phyloP scores from a whole-genome alignment of 2,888 invertebrate genomes.

The Ypsolopha sequella region DNA sequence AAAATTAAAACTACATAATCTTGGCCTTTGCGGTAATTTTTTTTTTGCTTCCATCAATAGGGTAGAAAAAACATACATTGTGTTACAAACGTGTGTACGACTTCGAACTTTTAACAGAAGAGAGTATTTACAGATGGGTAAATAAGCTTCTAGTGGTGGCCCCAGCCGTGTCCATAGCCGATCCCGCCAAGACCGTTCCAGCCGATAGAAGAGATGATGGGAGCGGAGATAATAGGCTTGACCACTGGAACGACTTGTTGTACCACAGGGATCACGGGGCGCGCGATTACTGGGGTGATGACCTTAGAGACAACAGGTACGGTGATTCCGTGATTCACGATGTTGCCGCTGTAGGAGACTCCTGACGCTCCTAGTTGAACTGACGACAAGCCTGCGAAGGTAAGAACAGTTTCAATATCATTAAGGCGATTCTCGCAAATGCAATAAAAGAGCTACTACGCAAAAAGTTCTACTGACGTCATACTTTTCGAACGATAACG shows the following conservation, averaged over 20 bases:
- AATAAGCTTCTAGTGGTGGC: conserved; percentile 11
- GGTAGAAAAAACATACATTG: background rate
- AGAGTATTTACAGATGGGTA: background rate
- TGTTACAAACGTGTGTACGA: background rate
- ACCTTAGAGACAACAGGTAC: conserved; percentile 21
- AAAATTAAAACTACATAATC: too few relatives aligned
- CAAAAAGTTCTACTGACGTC: too few relatives aligned
- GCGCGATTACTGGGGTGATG: background rate
- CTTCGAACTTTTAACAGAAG: background rate
- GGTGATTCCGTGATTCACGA: conserved; percentile 38
- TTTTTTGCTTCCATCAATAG: background rate
- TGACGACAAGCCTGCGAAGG: conserved; percentile 18
- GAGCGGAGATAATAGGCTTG: conserved; percentile 16
- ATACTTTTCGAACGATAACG: too few relatives aligned
- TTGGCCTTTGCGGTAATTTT: too few relatives aligned
- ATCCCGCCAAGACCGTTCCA: conserved; percentile 7
- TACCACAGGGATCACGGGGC: conserved; percentile 5
- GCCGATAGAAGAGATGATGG: conserved; percentile 16
- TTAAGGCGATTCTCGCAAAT: too few relatives aligned
- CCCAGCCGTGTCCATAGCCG: conserved; percentile 7
- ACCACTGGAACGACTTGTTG: background rate
- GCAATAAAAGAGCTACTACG: too few relatives aligned
- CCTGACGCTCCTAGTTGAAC: conserved; percentile 16
- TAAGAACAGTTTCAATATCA: too few relatives aligned
- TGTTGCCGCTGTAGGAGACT: conserved; percentile 30